Evolutionary conservation across 1,140 invertebrate species (phyloP), one percentile per base, ranked within the genome.

Genomic region (Nomia melanderi): DNA sequence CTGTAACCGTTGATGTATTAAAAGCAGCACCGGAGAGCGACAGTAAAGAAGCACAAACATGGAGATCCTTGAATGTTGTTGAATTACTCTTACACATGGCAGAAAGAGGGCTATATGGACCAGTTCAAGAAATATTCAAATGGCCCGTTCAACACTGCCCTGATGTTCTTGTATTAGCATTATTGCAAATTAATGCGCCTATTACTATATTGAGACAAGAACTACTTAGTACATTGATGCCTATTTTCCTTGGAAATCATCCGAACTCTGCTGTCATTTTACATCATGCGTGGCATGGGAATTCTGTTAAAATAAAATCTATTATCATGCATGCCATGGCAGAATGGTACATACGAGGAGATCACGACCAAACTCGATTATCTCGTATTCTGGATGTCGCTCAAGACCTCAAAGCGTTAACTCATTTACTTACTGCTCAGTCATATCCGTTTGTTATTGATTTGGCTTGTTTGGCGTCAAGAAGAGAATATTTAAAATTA

Each of bases 361-460:
- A 98, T 81, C 95, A 96, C 86, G 98, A 99, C 92, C 98, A 99
- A 91, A 96, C 95, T 1, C 95, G 98, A 88, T 92, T 99, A 3
- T 98, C 98, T 0, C 93, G 98, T 33, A 99, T 99, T 84, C 93
- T 99, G 27, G 98, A 99, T 89, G 96, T 99, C 11, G 98, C 98
- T 3, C 99, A 99, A 91, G 99, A 99, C 93, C 92, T 99, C 0
- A 99, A 99, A 93, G 98, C 98, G 0, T 90, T 99, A 1, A 98
- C 97, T 0, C 94, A 97, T 79, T 92, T 99, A n/a, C 92, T 99
- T 1, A 99, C 99, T 92, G 96, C 96, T 1, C 96, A 97, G 76
- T 97, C 97, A 0, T 98, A 98, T 92, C 95, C 97, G 23, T 99
- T 99, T 93, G 97, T 99, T 5, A 99, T 99, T 84, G 99, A 99